Evolutionary conservation across 2,797 vertebrate genomes (phyloP).

Genomic region (Thalassophryne amazonica): DNA sequence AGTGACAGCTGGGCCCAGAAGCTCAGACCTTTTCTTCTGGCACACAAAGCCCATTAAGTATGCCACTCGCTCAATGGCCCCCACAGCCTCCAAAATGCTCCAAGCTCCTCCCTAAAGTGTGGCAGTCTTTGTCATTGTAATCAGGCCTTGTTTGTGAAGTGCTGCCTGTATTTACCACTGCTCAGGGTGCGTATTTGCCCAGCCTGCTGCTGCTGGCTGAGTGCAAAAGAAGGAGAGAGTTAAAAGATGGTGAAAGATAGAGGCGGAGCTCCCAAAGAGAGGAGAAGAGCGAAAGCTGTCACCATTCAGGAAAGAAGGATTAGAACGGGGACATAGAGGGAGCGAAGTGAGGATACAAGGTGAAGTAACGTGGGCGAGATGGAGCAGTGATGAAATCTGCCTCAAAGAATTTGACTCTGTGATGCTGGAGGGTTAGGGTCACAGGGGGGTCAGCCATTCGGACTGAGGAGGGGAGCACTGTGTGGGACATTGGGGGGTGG

Average conservation of each 20-base stretch:
- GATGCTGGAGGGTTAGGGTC: constrained; percentile 33
- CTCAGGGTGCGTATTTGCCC: constrained; percentile 77
- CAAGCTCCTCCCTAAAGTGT: constrained; percentile 93
- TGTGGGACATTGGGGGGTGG: neutral
- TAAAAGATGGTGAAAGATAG: neutral
- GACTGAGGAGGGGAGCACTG: neutral
- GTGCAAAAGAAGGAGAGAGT: constrained; percentile 3
- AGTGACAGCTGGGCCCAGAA: constrained; percentile 91
- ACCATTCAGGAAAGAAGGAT: neutral
- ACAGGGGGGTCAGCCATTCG: constrained; percentile 21
- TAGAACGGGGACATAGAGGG: neutral
- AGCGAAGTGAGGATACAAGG: constrained; percentile 19
- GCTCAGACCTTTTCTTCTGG: constrained; percentile 79
- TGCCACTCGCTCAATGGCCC: constrained; percentile 86
- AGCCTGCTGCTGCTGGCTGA: constrained; percentile 59
- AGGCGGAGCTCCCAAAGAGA: neutral
- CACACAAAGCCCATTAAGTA: constrained; percentile 93
- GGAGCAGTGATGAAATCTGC: constrained; percentile 24
- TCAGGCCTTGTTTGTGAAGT: constrained; percentile 81
- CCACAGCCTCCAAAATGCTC: constrained; percentile 83
- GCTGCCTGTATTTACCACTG: constrained; percentile 81
- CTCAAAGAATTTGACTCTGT: constrained; percentile 43
- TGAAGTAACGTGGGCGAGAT: neutral
- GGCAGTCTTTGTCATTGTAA: constrained; percentile 94
- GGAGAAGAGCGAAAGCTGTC: neutral